Evolutionary conservation across 2,888 invertebrate genomes (phyloP).

Genomic region (Caenorhabditis wallacei): DNA sequence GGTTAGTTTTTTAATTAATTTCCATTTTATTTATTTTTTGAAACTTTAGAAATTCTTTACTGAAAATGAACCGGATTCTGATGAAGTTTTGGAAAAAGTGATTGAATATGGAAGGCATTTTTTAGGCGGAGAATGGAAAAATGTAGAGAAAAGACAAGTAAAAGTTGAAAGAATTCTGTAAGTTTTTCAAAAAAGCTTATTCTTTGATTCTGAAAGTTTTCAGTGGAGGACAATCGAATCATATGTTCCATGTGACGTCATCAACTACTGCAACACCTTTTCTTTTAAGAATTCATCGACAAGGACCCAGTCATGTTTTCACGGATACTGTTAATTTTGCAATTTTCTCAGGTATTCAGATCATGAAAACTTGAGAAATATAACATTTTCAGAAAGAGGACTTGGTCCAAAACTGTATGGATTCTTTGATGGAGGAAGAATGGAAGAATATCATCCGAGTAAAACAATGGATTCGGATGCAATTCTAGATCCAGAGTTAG

Average conservation of each 20-base stretch:
- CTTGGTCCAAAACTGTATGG: slow-evolving; percentile 51
- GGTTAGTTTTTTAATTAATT: neutral
- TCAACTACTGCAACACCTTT: slow-evolving; percentile 21
- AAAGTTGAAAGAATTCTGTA: slow-evolving; percentile 19
- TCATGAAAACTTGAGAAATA: too few species aligned
- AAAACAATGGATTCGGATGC: slow-evolving; percentile 14
- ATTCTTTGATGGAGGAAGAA: slow-evolving; percentile 45
- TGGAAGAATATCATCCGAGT: slow-evolving; percentile 50
- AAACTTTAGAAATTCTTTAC: slow-evolving; percentile 44
- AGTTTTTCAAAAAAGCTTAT: neutral
- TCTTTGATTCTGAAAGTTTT: neutral
- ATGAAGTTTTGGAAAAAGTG: slow-evolving; percentile 30
- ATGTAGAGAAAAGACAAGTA: slow-evolving; percentile 39
- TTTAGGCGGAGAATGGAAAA: slow-evolving; percentile 39
- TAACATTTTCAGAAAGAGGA: slow-evolving; percentile 20
- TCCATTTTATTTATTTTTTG: neutral
- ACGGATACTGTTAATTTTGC: slow-evolving; percentile 42
- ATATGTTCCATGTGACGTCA: slow-evolving; percentile 52
- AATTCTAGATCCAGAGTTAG: slow-evolving; percentile 28
- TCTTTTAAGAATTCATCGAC: slow-evolving; percentile 49
- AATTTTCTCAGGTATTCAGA: slow-evolving; percentile 54
- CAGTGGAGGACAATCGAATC: slow-evolving; percentile 50
- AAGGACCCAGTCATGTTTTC: slow-evolving; percentile 20
- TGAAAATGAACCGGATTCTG: slow-evolving; percentile 35
- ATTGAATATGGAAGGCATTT: slow-evolving; percentile 35